Evolutionary conservation across 2,797 vertebrate species (phyloP).

Genomic region (Scleropages formosus): DNA sequence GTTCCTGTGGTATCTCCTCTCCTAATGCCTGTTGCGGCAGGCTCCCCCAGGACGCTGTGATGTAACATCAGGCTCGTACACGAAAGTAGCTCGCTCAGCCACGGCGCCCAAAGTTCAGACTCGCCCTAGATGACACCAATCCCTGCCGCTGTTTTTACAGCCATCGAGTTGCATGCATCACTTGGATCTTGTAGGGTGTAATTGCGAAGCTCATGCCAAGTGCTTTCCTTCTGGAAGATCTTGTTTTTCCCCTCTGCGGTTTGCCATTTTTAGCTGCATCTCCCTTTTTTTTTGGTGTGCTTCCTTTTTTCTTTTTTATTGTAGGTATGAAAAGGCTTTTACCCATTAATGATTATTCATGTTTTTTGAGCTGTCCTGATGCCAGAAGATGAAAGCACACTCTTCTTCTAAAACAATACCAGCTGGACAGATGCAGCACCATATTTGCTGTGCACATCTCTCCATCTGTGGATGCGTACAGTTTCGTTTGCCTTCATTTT

Average conservation of each 20-base stretch:
- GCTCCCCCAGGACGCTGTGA: constrained; percentile 11
- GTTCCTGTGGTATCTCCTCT: background rate
- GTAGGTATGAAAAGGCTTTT: background rate
- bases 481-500: too few relatives aligned
- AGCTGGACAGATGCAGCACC: background rate
- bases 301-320: too few relatives aligned
- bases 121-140: background rate
- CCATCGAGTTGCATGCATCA: background rate
- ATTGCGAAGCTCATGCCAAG: background rate
- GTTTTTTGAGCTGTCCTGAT: background rate
- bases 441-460: background rate
- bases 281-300: background rate
- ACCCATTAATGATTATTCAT: background rate
- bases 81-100: background rate
- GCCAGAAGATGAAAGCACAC: background rate
- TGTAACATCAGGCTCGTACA: background rate
- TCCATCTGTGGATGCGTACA: too few relatives aligned
- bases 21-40: background rate
- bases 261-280: background rate
- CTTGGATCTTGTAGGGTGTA: too few relatives aligned
- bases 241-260: background rate
- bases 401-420: background rate
- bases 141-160: background rate
- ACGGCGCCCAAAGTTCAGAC: background rate
- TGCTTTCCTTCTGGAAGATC: background rate